A percentile compares a stretch with the other conserved stretches of the same genome.
phyloP scores from a whole-genome alignment of 2,797 vertebrate genomes.

The Falco biarmicus region DNA sequence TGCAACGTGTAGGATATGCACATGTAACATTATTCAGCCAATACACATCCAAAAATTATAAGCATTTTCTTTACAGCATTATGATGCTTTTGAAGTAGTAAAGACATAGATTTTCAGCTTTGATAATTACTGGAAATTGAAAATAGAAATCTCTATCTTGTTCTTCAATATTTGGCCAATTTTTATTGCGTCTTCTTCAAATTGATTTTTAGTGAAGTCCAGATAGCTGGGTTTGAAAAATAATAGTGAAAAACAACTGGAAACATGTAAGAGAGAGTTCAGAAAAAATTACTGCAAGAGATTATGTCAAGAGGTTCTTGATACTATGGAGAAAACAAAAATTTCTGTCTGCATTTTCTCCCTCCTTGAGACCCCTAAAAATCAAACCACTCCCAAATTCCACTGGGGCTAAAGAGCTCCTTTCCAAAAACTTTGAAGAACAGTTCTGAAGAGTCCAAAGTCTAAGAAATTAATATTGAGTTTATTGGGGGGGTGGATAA shows the following conservation, averaged over 20 bases:
- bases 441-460: neutral
- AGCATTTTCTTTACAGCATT: neutral
- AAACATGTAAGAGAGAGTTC: neutral
- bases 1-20: fast-evolving
- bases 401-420: neutral
- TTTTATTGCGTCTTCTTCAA: neutral
- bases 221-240: neutral
- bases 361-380: neutral
- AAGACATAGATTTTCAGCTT: neutral
- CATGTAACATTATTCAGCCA: neutral
- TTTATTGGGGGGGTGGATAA: fast-evolving
- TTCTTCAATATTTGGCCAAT: neutral
- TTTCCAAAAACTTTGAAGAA: neutral
- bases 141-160: neutral
- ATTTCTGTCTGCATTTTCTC: neutral
- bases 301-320: neutral
- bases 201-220: neutral
- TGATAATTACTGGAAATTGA: neutral
- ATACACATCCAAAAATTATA: neutral
- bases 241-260: neutral
- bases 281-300: neutral
- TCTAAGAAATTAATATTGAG: neutral
- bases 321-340: neutral
- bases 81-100: neutral
- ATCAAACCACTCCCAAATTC: neutral